phyloP scores from a whole-genome alignment of 2,888 invertebrate genomes.

The Diogma glabrata region DNA sequence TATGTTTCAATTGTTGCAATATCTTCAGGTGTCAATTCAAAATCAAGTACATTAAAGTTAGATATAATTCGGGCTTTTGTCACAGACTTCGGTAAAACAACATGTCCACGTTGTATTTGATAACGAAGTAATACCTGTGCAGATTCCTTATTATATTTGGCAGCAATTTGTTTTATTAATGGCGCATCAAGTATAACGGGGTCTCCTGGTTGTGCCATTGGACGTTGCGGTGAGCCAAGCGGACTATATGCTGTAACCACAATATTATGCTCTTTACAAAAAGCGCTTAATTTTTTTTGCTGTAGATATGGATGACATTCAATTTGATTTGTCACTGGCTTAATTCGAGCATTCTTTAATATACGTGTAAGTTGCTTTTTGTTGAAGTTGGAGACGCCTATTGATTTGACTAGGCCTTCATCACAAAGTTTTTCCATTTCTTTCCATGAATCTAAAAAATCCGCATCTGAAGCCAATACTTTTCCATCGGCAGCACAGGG shows the following conservation, averaged over 20 bases:
- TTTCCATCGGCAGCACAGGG: slow-evolving; percentile 19
- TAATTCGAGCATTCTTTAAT: slow-evolving; percentile 47
- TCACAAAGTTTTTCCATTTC: slow-evolving; percentile 65
- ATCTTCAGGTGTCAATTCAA: slow-evolving; percentile 40
- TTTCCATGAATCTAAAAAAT: slow-evolving; percentile 67
- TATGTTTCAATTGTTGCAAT: too few species aligned
- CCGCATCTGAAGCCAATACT: too few species aligned
- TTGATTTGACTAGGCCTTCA: slow-evolving; percentile 57
- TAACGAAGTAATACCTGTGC: slow-evolving; percentile 52
- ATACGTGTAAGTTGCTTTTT: slow-evolving; percentile 60
- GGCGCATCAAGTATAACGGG: slow-evolving; percentile 46
- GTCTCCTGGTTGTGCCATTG: slow-evolving; percentile 34
- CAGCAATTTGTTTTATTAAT: slow-evolving; percentile 41
- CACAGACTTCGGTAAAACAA: slow-evolving; percentile 41
- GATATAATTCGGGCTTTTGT: slow-evolving; percentile 35
- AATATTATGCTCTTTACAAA: slow-evolving; percentile 52
- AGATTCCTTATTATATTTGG: slow-evolving; percentile 50
- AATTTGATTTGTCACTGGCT: slow-evolving; percentile 52
- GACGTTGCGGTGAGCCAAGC: slow-evolving; percentile 47
- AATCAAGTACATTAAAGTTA: slow-evolving; percentile 42
- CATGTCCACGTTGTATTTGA: too few species aligned
- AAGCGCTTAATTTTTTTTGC: slow-evolving; percentile 54
- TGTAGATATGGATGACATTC: slow-evolving; percentile 52
- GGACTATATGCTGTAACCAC: slow-evolving; percentile 62
- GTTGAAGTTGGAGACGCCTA: slow-evolving; percentile 85